Evolutionary conservation across 2,888 invertebrate species (phyloP), one percentile per base, ranked within the genome.

Genomic region (Euspilapteryx auroguttella): DNA sequence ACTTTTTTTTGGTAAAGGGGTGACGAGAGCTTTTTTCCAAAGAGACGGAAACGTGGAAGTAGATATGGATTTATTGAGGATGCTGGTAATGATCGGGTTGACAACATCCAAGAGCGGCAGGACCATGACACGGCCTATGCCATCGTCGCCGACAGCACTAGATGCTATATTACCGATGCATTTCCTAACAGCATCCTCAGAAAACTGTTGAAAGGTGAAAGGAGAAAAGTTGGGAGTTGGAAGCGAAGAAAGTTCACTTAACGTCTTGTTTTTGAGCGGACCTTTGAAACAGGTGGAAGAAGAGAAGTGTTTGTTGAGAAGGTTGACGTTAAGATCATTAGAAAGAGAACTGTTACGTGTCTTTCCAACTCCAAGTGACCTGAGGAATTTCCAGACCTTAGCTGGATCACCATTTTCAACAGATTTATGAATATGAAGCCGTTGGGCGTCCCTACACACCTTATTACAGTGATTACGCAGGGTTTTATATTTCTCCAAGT

Each of bases 41-140:
- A 3, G 12, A 1, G 21, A 26, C 2, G 37, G 37, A 29, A 37
- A 36, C n/a, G n/a, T n/a, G n/a, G n/a, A n/a, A n/a, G n/a, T n/a
- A n/a, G n/a, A n/a, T n/a, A n/a, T n/a, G n/a, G 36, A 39, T 14
- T 25, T 32, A 12, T 37, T 37, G 2, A 35, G 20, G n/a, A 38
- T 34, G 17, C 9, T n/a, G n/a, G n/a, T n/a, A n/a, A n/a, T n/a
- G n/a, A n/a, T n/a, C n/a, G n/a, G n/a, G n/a, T n/a, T n/a, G n/a
- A n/a, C n/a, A n/a, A n/a, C n/a, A n/a, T n/a, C n/a, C n/a, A n/a
- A n/a, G n/a, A n/a, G n/a, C n/a, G 24, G 27, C 14, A 28, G 9
- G 4, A 31, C 15, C 25, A 28, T 28, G 12, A 25, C 28, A 10
- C 12, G 14, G 5, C 31, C 13, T 3, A 38, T 21, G 5, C 25